Evolutionary conservation across 2,113 vertebrate species (phyloP), one percentile per base, ranked within the genome.

Genomic region (Scolopax mira): DNA sequence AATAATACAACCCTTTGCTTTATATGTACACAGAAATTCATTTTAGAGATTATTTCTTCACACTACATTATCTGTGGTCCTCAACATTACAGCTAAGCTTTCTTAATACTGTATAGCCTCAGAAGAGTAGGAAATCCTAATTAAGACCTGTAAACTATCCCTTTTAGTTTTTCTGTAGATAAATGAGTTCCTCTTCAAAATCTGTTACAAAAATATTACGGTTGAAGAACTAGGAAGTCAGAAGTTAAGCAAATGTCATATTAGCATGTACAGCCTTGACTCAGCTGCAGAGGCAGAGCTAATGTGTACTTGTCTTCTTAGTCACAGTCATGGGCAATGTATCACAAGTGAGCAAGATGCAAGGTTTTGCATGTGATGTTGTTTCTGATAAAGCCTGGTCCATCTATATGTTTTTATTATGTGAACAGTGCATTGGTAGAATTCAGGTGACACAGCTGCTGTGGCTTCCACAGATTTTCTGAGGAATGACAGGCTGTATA

Each of bases 211-310:
- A 95, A 95, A 67, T 79, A 31, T 82, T 91, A 54, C 71, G 51
- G 60, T 70, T 90, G 18, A 86, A 67, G 35, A 84, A 39, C 30
- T 67, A 70, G 39, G 60, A 85, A 94, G 70, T 64, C 69, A 85
- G 81, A 95, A 96, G 84, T 85, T 94, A 95, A 88, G 73, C 85
- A 95, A 93, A 91, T 87, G 71, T 91, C 62, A 0, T 42, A 92
- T 93, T 94, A 94, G 79, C 88, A 94, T 95, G 73, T 75, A 42
- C 41, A 67, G 60, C 67, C 85, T 90, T 73, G 79, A 66, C 54
- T 91, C 81, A 94, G 64, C 82, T 78, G 81, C 66, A 65, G n/a
- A 87, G 77, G 35, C 84, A 35, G 44, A 57, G 2, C 74, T 95
- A 94, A 87, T 93, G 37, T 10, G 6, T 77, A 37, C 46, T 33